A percentile compares a stretch with the other conserved stretches of the same genome.
Conservation (phyloP, 2,797 vertebrate species). For the Tokudaia muenninki region DNA sequence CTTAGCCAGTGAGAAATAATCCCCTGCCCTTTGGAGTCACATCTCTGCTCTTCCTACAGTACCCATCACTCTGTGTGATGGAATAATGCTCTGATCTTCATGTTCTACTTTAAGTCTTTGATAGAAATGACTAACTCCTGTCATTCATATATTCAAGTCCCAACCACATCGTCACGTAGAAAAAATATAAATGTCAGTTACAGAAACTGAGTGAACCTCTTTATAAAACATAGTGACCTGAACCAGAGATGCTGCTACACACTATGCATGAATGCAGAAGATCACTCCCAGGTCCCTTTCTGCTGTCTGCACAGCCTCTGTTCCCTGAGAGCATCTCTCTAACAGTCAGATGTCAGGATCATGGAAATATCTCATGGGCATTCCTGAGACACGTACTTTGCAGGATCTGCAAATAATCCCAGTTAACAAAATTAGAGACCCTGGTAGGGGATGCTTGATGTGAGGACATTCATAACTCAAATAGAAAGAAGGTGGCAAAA, state of each 20-base stretch:
- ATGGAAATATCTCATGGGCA: background rate
- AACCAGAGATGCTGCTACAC: background rate
- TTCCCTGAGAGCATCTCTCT: background rate
- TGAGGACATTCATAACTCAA: background rate
- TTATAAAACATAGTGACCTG: background rate
- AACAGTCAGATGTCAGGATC: background rate
- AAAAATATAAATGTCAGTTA: background rate
- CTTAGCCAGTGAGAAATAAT: constrained; percentile 2
- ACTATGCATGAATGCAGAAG: background rate
- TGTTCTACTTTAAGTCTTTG: background rate
- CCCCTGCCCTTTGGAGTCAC: background rate
- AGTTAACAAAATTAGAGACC: constrained; percentile 31
- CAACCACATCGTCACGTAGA: background rate
- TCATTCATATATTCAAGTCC: background rate
- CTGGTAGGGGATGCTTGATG: background rate
- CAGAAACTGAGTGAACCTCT: background rate
- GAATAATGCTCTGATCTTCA: background rate
- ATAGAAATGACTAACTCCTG: background rate
- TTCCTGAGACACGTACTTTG: background rate
- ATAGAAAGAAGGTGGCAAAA: background rate
- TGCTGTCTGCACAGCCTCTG: background rate
- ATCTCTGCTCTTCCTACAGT: background rate
- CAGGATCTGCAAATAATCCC: background rate
- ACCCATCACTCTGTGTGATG: background rate
- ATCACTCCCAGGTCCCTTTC: background rate